Conservation (phyloP, 2,888 invertebrate species). For the Corbicula japonica region DNA sequence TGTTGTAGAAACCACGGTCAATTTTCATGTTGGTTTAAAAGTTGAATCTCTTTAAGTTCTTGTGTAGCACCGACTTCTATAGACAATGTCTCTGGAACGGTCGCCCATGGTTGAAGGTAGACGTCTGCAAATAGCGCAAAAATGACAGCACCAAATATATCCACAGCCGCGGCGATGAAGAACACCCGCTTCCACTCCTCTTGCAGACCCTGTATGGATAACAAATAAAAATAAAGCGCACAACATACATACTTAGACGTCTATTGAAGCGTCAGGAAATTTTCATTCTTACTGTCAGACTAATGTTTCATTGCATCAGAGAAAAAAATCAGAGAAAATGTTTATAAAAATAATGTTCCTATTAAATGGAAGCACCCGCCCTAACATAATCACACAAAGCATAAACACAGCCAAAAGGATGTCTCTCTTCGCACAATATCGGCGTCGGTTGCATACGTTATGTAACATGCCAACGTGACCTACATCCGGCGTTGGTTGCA, state of each 20-base stretch:
- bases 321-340: too few species aligned
- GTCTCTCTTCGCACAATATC: too few species aligned
- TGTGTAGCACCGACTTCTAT: constrained; percentile 4
- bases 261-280: not conserved
- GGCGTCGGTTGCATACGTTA: too few species aligned
- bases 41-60: not conserved
- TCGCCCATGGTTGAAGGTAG: constrained; percentile 73
- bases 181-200: constrained; percentile 91
- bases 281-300: too few species aligned
- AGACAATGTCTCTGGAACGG: constrained; percentile 5
- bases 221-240: not conserved
- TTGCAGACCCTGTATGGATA: constrained; percentile 50
- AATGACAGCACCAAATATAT: constrained; percentile 89
- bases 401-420: too few species aligned
- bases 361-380: too few species aligned
- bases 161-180: constrained; percentile 92
- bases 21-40: constrained; percentile 1
- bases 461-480: too few species aligned
- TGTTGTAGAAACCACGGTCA: too few species aligned
- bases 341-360: too few species aligned
- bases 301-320: too few species aligned
- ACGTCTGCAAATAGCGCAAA: constrained; percentile 76
- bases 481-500: too few species aligned
- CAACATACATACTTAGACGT: not conserved
- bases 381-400: too few species aligned